These are phyloP conservation scores for Agriopis aurantiaria DNA, from an alignment of 2,888 invertebrate genomes.

Conservation along the genomic window DNA sequence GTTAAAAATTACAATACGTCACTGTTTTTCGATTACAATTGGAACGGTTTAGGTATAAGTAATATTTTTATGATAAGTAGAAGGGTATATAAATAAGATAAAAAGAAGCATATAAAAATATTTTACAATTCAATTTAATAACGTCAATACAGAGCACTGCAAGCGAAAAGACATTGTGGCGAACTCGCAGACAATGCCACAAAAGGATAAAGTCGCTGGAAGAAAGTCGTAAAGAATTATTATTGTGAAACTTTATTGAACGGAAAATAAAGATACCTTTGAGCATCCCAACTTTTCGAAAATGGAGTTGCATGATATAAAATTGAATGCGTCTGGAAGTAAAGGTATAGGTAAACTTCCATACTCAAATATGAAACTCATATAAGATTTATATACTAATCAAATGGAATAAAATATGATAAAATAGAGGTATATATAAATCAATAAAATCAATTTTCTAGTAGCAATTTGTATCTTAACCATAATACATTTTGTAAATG, in stretches of 20 bases:
- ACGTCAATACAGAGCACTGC: slow-evolving; percentile 25
- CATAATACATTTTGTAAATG: too few species aligned
- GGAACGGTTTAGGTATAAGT: not conserved
- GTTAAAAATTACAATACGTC: too few species aligned
- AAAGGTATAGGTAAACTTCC: not conserved
- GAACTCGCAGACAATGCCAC: slow-evolving; percentile 42
- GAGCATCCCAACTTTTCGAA: slow-evolving; percentile 11
- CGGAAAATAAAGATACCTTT: slow-evolving; percentile 22
- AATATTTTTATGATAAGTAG: too few species aligned
- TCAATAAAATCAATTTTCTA: not conserved
- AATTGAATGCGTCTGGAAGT: not conserved
- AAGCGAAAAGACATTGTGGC: slow-evolving; percentile 35
- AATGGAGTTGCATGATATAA: not conserved
- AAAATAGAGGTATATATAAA: not conserved
- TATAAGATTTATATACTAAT: not conserved
- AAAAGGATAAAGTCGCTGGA: slow-evolving; percentile 41
- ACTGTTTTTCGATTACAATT: not conserved
- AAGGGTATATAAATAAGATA: too few species aligned
- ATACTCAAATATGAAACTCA: not conserved
- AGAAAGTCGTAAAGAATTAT: slow-evolving; percentile 31
- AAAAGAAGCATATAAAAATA: too few species aligned
- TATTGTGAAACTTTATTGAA: slow-evolving; percentile 29
- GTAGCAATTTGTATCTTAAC: too few species aligned
- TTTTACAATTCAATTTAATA: slow-evolving; percentile 36
- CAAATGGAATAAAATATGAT: not conserved